Base-by-base conservation (phyloP, 2,113 vertebrate species). In the Ictalurus punctatus region DNA sequence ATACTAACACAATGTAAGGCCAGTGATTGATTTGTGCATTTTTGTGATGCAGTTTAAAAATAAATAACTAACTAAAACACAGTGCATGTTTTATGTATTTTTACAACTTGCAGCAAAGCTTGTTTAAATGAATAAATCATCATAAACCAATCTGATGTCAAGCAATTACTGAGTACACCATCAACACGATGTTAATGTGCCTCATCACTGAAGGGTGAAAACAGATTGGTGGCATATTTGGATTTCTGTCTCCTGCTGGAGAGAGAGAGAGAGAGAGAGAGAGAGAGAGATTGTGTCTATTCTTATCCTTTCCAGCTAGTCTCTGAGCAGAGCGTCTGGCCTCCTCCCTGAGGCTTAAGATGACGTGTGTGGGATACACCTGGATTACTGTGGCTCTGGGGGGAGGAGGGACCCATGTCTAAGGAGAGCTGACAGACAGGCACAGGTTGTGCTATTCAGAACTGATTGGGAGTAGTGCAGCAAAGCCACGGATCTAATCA, bases 141-240 rank as follows among this genome's bases (percentile, higher is more conserved):
- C 71, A 80, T 86, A 89, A 89, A 71, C 63, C 61, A 59, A 63
- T 89, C 27, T 85, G 88, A 86, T 89, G 88, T 85, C 83, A 81
- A 85, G 61, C 48, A 89, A 89, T 89, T 89, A 85, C 83, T 16
- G 48, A 69, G 71, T 88, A 84, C 73, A 79, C 82, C 44, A 88
- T 83, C 87, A 83, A 65, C 63, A 79, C 59, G 27, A 81, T 81
- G 88, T 79, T 89, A 86, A 89, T 86, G 40, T 56, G 74, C 83
- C 56, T 90, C 86, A 88, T 91, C 76, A 89, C 91, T 80, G 83
- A 71, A 81, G 76, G 76, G 58, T 89, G 88, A 93, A 93, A 94
- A 95, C 91, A 93, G 89, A 91, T 94, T 92, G 92, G 92, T 83
- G 89, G 91, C 93, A 92, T 94, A 93, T 94, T 91, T 94, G 92